Evolutionary conservation across 2,888 invertebrate species (phyloP).

Genomic region (Amiota communis): DNA sequence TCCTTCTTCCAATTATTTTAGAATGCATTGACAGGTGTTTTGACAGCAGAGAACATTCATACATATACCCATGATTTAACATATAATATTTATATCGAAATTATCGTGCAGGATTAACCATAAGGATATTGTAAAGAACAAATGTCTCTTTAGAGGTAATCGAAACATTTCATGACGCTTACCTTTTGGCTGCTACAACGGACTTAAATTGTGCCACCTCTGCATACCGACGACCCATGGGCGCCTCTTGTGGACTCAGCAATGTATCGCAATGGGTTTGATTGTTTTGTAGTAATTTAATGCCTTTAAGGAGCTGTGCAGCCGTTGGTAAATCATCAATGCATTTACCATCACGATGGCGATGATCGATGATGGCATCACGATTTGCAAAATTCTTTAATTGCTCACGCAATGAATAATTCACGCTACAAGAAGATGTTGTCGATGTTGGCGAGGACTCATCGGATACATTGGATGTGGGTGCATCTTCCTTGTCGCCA

Average conservation of each 20-base stretch:
- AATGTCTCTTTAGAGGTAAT: no score
- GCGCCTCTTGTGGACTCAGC: conserved; percentile 73
- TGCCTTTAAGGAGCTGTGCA: conserved; percentile 49
- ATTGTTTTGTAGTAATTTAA: conserved; percentile 43
- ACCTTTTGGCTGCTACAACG: conserved; percentile 60
- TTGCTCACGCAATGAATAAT: conserved; percentile 71
- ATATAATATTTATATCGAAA: no score
- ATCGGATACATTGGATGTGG: conserved; percentile 21
- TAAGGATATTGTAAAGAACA: no score
- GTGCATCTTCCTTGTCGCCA: conserved; percentile 49
- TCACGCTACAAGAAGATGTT: conserved; percentile 68
- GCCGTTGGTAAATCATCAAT: conserved; percentile 38
- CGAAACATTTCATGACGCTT: conserved; percentile 39
- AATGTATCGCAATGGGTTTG: conserved; percentile 63
- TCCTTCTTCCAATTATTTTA: neutral
- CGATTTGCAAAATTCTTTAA: conserved; percentile 70
- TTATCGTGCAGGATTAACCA: no score
- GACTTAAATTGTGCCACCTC: conserved; percentile 73
- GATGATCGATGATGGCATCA: conserved; percentile 41
- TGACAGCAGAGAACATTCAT: neutral
- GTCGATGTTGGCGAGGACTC: conserved; percentile 35
- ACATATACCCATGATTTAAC: no score
- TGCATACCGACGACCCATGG: conserved; percentile 73
- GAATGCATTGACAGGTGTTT: neutral
- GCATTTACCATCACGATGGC: conserved; percentile 40